Evolutionary conservation across 2,113 vertebrate genomes (phyloP), one percentile per base, ranked within the genome.

Genomic region (Erpornis zantholeuca): DNA sequence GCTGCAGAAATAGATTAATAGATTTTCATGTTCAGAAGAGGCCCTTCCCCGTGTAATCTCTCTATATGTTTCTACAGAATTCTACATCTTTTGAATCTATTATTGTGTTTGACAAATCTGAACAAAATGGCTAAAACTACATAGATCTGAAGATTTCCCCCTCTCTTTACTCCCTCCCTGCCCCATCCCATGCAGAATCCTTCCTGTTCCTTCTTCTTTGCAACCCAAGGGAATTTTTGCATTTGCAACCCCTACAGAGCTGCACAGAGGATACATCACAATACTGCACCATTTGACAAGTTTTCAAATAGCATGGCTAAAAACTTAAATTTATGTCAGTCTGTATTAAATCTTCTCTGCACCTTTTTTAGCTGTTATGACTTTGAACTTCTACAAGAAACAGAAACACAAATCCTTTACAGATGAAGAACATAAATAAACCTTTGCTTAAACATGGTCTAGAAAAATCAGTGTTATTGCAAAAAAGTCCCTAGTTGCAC

Each of bases 331-430:
- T 79, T 71, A 8, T 73, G 49, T 69, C 82, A 93, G 23, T 23
- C 36, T 53, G n/a, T 19, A 82, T 52, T 63, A 91, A 82, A 70
- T 78, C 33, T 63, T 47, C 8, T 50, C 64, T 63, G 84, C 45
- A 25, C 47, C 56, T 33, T 72, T 73, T 84, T 36, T 38, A 86
- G 75, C 60, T 81, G 16, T 49, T 76, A 50, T 3, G 35, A 50
- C 54, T 87, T 73, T 79, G 52, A 88, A 64, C 49, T 56, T 92
- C 17, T 52, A 22, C 47, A 40, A 50, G 70, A 91, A 92, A 72
- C 29, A 79, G 71, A 63, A 91, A 40, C 10, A 42, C 1, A 0
- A 25, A 36, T 47, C 57, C 45, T 89, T 70, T 66, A 45, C 44
- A 52, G 36, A 45, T 21, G 28, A 80, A 15, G 7, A 23, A 69